Base-by-base conservation (phyloP, 2,113 vertebrate genomes). In the Alosa alosa region DNA sequence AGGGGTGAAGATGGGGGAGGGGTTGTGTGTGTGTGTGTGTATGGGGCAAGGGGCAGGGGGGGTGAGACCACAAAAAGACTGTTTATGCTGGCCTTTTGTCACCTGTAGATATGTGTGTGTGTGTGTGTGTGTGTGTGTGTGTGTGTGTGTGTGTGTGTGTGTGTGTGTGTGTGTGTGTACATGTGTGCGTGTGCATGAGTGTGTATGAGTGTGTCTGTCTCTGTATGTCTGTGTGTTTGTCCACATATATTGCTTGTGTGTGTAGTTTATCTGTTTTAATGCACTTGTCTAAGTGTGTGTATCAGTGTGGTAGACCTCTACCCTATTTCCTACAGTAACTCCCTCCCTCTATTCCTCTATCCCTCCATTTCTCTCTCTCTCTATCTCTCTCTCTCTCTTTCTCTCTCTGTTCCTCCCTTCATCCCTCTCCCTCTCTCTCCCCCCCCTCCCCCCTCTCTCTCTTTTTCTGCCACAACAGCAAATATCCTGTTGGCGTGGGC, bases 401-500 rank as follows among this genome's bases (percentile, higher is more conserved):
- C 31, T 1, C 31, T 31, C 31, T 31, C 31, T 31, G 31, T 31
- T 31, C 31, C 31, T 31, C 31, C 31, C 31, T 31, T 31, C 68
- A 25, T 75, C 25, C n/a, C 68, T 11, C 68, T 3, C 25, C 10
- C 82, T 89, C 81, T 86, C 83, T 86, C 50, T 13, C 8, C 50
- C 20, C n/a, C n/a, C 68, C n/a, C n/a, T n/a, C n/a, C n/a, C n/a
- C n/a, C n/a, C n/a, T 89, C 86, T 81, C 87, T 85, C 89, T 87
- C 90, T 96, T 95, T 95, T 96, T 94, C 96, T 96, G 93, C 94
- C 94, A 96, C 93, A 96, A 95, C 97, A 98, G 97, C 97, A 98
- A 99, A 99, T 98, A 99, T 99, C 97, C 97, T 98, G 97, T 97
- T 95, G 96, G 94, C 92, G 92, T 91, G 87, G 93, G 92, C 94